Base-by-base conservation (phyloP, 2,113 vertebrate species). In the Osmerus eperlanus region DNA sequence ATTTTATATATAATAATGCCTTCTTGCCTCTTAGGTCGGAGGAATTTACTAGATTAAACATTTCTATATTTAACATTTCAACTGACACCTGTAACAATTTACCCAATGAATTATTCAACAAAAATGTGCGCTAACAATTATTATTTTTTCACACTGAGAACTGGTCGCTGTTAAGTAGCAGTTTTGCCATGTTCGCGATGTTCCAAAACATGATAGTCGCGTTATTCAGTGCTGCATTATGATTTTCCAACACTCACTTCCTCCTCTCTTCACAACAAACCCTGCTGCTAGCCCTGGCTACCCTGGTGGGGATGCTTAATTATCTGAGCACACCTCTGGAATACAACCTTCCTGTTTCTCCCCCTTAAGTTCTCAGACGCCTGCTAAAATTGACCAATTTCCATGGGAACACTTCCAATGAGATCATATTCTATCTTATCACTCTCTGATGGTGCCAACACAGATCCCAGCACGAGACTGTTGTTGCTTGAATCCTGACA, bases 381-480 rank as follows among this genome's bases (percentile, higher is more conserved):
- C 83, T 90, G 80, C 90, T 87, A 93, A 89, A 91, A 89, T 88
- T 88, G 92, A 92, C 90, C 91, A 90, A 93, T 93, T 94, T 91
- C 90, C 92, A 84, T 92, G 84, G 89, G 93, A 93, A 91, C 93
- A 92, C 89, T 91, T 92, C 91, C 91, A 92, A 88, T 93, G 91
- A 96, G 94, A 96, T 94, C 91, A 90, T 87, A 91, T 91, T 92
- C 88, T 90, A 89, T 91, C 89, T 88, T 93, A 91, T 92, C 94
- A 94, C 94, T 88, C 88, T 87, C 91, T 94, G 95, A 94, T 92
- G 93, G 95, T 93, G 95, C 92, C 94, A 96, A 96, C 90, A 83
- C 91, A 90, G 89, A 91, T 92, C 93, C 81, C 94, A 94, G 94
- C 93, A 92, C 89, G 94, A 91, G 86, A 81, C 88, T 89, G 89